Conservation (phyloP, 2,797 vertebrate species). For the Pipistrellus pygmaeus region DNA sequence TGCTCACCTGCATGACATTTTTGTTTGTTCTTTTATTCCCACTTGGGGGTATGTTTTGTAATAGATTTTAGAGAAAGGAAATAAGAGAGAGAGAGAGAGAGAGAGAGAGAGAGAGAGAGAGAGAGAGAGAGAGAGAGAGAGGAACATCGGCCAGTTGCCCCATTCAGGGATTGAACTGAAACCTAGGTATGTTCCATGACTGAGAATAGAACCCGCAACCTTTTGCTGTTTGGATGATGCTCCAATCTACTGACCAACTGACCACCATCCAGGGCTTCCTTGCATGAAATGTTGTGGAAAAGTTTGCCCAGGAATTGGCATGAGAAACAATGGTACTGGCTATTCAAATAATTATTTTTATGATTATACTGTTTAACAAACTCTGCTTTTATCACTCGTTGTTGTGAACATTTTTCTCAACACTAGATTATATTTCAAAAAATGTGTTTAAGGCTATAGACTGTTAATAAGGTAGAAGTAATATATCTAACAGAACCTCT, state of each 20-base stretch:
- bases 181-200: not conserved
- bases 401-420: constrained; percentile 43
- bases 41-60: too few species aligned
- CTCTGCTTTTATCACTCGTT: not conserved
- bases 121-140: too few species aligned
- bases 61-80: too few species aligned
- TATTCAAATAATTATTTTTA: constrained; percentile 35
- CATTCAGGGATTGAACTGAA: not conserved
- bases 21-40: not conserved
- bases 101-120: too few species aligned
- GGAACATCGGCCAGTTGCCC: not conserved
- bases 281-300: constrained; percentile 31
- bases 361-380: not conserved
- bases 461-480: not conserved
- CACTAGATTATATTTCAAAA: not conserved
- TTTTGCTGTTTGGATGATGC: not conserved
- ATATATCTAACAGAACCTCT: constrained; percentile 26
- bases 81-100: too few species aligned
- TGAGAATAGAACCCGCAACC: not conserved
- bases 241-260: not conserved
- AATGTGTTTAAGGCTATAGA: not conserved
- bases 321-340: constrained; percentile 34
- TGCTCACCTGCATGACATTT: constrained; percentile 1
- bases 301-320: not conserved
- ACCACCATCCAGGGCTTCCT: not conserved